These are phyloP conservation scores for Struthio camelus DNA, from an alignment of 2,113 vertebrate species.

Conservation along the genomic window DNA sequence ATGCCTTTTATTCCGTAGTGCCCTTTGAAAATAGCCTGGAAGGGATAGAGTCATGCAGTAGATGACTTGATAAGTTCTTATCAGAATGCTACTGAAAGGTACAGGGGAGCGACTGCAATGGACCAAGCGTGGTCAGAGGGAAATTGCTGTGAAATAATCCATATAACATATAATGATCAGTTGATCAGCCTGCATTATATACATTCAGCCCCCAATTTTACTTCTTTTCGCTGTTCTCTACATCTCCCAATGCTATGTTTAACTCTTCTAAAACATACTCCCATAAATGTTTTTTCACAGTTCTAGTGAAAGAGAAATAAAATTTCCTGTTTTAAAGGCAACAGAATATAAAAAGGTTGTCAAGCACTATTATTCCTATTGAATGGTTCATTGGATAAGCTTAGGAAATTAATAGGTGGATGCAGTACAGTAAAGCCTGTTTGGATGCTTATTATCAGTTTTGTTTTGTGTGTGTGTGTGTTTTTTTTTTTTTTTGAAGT, in stretches of 20 bases:
- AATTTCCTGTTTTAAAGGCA: background rate
- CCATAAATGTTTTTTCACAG: background rate
- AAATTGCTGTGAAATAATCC: background rate
- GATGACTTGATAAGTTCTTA: background rate
- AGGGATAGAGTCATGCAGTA: background rate
- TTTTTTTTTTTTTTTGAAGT: background rate
- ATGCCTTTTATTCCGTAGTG: background rate
- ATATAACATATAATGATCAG: no score
- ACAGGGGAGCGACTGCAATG: fast-evolving
- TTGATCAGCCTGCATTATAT: background rate
- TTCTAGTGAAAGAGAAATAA: no score
- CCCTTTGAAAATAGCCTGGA: background rate
- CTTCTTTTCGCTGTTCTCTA: background rate
- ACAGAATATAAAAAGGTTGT: background rate
- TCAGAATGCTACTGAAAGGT: background rate
- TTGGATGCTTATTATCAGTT: background rate
- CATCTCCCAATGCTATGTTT: background rate
- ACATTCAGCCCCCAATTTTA: background rate
- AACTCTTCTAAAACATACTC: background rate
- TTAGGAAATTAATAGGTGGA: background rate
- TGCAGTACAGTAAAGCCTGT: background rate
- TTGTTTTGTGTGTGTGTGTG: background rate
- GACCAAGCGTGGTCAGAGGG: slow-evolving; percentile 8
- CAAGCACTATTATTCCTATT: background rate
- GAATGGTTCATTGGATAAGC: background rate